Percentiles rank a stretch among this genome's conserved stretches.
Conservation (phyloP, 2,797 vertebrate species). For the Sylvia borin region DNA sequence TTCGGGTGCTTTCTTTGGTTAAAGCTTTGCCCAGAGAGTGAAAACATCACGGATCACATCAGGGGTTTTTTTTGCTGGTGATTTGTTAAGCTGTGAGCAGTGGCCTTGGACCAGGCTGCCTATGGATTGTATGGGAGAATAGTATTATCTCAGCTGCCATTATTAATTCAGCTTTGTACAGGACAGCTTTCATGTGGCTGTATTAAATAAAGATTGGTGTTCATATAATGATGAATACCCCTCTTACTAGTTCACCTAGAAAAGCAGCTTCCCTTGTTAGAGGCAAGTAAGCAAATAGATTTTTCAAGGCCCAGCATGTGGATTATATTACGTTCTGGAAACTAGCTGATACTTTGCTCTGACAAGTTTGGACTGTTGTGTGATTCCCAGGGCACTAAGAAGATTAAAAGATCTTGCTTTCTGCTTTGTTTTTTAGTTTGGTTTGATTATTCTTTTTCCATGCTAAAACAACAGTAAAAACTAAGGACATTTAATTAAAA, state of each 20-base stretch:
- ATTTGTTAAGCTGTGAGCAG: not conserved
- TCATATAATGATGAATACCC: not conserved
- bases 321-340: constrained; percentile 7
- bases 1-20: not conserved
- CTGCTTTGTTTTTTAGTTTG: constrained; percentile 1
- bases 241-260: not conserved
- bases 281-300: constrained; percentile 10
- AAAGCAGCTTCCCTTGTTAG: not conserved
- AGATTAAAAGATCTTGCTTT: not conserved
- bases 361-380: not conserved
- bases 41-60: not conserved
- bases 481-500: not conserved
- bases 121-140: not conserved
- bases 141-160: not conserved
- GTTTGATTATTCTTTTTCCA: not conserved
- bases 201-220: not conserved
- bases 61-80: not conserved
- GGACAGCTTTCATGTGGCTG: not conserved
- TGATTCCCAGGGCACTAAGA: not conserved
- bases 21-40: not conserved
- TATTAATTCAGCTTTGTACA: not conserved
- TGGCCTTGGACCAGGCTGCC: not conserved
- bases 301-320: not conserved
- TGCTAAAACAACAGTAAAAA: not conserved
- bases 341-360: not conserved